Percentiles rank a stretch among this genome's conserved stretches.
phyloP scores from a whole-genome alignment of 2,113 vertebrate genomes.

The Engystomops pustulosus region DNA sequence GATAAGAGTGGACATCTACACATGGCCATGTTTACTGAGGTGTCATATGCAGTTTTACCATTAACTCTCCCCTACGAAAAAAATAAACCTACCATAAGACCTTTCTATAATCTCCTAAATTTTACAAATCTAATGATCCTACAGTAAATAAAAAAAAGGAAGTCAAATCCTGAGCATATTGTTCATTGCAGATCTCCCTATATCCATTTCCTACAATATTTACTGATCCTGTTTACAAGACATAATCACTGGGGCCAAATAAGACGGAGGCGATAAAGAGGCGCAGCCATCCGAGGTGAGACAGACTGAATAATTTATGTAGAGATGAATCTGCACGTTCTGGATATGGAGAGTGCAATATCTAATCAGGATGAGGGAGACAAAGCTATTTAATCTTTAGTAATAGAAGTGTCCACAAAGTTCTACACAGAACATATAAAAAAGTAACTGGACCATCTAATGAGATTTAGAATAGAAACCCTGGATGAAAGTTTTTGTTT shows the following conservation, averaged over 20 bases:
- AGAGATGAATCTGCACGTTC: background rate
- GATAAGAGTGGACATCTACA: too few species aligned
- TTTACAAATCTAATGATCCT: background rate
- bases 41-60: too few species aligned
- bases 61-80: too few species aligned
- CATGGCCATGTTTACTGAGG: too few species aligned
- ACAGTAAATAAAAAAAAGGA: background rate
- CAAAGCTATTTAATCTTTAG: too few species aligned
- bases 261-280: conserved; percentile 3
- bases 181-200: background rate
- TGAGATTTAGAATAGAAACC: too few species aligned
- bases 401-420: too few species aligned
- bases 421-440: too few species aligned
- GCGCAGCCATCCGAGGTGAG: background rate
- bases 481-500: too few species aligned
- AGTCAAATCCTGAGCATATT: background rate
- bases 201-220: background rate
- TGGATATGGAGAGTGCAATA: background rate
- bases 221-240: background rate
- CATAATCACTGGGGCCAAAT: conserved; percentile 14
- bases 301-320: conserved; percentile 2
- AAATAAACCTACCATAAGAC: too few species aligned
- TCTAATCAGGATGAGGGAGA: background rate
- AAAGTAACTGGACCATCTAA: too few species aligned
- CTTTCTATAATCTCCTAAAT: too few species aligned